These are phyloP conservation scores for Alviniconcha strummeri DNA, from an alignment of 2,888 invertebrate species.

Conservation along the genomic window DNA sequence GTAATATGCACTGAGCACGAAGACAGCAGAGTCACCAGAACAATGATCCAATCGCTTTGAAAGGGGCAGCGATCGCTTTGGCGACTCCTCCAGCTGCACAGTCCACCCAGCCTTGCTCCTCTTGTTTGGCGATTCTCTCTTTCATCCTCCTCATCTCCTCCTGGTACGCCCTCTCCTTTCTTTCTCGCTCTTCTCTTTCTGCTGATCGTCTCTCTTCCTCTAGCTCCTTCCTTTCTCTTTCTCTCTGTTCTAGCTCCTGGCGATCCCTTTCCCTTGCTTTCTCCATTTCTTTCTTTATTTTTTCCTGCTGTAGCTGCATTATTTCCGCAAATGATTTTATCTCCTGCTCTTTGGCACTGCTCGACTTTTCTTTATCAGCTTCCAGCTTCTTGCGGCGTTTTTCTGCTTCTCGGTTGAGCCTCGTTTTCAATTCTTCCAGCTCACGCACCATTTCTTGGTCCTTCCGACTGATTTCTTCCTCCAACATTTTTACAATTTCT, in stretches of 20 bases:
- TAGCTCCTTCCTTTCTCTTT: background rate
- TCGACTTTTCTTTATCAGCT: background rate
- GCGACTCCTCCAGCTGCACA: no score
- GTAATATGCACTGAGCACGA: no score
- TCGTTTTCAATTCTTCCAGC: no score
- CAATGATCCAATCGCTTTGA: no score
- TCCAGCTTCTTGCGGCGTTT: background rate
- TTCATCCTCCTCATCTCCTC: background rate
- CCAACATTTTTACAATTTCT: no score
- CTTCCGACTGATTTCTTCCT: no score
- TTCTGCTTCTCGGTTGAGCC: background rate
- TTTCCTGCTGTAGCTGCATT: no score
- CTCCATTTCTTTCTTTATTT: background rate
- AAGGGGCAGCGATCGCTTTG: no score
- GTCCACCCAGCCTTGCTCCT: background rate
- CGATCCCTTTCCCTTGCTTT: background rate
- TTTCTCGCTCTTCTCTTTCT: background rate
- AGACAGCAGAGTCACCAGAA: no score
- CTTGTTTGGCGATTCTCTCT: slow-evolving; percentile 4
- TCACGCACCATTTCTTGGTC: no score
- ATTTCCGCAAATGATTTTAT: no score
- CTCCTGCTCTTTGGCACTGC: background rate
- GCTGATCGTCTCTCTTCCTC: no score
- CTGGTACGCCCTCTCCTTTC: background rate
- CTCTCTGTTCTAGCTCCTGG: background rate